Conservation (phyloP, 1,140 invertebrate genomes). For the Dendroctonus ponderosae region DNA sequence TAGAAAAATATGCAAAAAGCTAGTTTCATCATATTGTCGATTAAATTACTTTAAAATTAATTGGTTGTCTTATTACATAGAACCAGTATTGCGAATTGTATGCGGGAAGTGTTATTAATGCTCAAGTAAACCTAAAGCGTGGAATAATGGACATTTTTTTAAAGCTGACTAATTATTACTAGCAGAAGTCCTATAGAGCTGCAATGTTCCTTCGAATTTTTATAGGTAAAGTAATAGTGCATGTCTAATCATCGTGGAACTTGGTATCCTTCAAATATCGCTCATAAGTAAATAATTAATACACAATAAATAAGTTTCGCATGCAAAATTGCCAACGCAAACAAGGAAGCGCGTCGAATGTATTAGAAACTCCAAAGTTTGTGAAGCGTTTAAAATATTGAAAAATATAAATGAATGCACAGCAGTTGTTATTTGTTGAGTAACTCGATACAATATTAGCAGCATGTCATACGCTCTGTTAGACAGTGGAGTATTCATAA, state of each 20-base stretch:
- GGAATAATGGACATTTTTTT: too few species aligned
- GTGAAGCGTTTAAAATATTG: conserved; percentile 22
- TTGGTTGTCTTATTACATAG: neutral
- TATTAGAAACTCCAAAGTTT: conserved; percentile 17
- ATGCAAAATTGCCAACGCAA: conserved; percentile 13
- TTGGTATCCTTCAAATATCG: too few species aligned
- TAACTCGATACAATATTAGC: conserved; percentile 43
- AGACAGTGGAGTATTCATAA: conserved; percentile 38
- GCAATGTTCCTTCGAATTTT: too few species aligned
- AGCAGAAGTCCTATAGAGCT: too few species aligned
- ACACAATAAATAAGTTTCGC: conserved; percentile 9
- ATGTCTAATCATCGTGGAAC: too few species aligned
- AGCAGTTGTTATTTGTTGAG: conserved; percentile 30
- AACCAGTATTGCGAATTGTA: conserved; percentile 11
- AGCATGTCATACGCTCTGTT: conserved; percentile 40
- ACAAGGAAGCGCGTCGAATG: conserved; percentile 10
- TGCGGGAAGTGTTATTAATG: conserved; percentile 14
- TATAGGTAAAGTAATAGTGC: too few species aligned
- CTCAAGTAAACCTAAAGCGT: conserved; percentile 6
- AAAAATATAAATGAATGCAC: conserved; percentile 17
- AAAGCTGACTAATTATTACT: too few species aligned
- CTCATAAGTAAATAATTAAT: conserved; percentile 3
- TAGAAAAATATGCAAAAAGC: conserved; percentile 1
- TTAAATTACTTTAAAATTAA: conserved; percentile 10
- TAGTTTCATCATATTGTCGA: neutral